Conservation (phyloP, 2,888 invertebrate genomes). For the Diadegma fenestrale region DNA sequence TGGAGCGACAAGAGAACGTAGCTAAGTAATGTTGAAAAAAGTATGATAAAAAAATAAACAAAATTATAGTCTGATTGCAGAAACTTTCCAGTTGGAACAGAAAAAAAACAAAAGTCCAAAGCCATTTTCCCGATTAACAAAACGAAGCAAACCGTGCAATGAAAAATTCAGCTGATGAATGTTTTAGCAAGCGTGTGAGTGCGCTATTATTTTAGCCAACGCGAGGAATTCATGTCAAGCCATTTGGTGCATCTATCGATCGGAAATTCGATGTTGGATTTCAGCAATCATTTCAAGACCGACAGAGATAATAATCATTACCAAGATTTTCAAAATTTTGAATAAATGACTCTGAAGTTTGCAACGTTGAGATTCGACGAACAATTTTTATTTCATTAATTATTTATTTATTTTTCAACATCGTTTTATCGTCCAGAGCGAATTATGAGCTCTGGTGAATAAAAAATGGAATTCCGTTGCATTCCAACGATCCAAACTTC, state of each 20-base stretch:
- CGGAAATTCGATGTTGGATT: not conserved
- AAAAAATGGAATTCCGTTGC: too few species aligned
- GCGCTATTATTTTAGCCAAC: slow-evolving; percentile 12
- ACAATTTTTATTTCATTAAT: too few species aligned
- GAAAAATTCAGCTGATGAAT: not conserved
- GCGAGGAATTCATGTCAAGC: slow-evolving; percentile 16
- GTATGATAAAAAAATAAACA: slow-evolving; percentile 60
- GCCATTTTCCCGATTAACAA: not conserved
- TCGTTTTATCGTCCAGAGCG: too few species aligned
- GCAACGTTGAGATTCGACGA: too few species aligned
- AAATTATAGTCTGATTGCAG: slow-evolving; percentile 47
- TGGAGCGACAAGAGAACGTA: slow-evolving; percentile 75
- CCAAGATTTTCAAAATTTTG: too few species aligned
- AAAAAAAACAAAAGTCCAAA: slow-evolving; percentile 12
- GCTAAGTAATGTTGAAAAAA: slow-evolving; percentile 73
- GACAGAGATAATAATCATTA: too few species aligned
- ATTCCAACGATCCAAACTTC: too few species aligned
- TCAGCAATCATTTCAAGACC: too few species aligned
- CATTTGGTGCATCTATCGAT: not conserved
- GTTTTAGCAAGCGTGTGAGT: not conserved
- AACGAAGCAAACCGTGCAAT: not conserved
- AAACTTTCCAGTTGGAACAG: not conserved
- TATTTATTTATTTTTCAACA: too few species aligned
- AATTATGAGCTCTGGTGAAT: too few species aligned
- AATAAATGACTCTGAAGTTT: too few species aligned